phyloP scores from a whole-genome alignment of 2,797 vertebrate genomes.

The Premnoplex brunnescens region DNA sequence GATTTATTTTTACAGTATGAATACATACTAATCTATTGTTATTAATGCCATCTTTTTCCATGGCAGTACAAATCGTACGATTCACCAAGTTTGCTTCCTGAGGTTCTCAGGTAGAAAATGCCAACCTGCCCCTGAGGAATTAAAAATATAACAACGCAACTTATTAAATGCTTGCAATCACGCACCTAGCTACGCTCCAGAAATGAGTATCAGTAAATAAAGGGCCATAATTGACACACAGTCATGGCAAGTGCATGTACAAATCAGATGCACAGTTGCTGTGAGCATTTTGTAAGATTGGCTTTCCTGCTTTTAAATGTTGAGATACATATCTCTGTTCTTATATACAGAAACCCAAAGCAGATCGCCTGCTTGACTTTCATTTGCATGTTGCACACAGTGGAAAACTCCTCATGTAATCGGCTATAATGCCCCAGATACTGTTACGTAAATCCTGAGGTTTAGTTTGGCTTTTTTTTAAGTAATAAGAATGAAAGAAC shows the following conservation, averaged over 20 bases:
- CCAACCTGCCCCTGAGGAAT: background rate
- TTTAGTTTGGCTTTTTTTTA: background rate
- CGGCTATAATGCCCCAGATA: background rate
- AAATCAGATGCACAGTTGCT: background rate
- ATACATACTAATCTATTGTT: background rate
- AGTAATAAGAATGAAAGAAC: background rate
- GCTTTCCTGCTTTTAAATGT: background rate
- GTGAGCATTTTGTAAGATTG: background rate
- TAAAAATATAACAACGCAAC: background rate
- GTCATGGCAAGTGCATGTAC: rapidly evolving
- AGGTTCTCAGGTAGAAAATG: background rate
- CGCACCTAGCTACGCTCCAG: background rate
- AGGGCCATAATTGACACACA: background rate
- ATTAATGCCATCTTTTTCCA: background rate
- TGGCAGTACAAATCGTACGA: background rate
- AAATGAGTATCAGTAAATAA: background rate
- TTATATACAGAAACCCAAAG: background rate
- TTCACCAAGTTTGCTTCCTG: background rate
- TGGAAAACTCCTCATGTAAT: background rate
- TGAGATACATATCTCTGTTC: background rate
- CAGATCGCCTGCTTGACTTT: background rate
- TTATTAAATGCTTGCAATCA: background rate
- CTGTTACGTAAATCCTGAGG: background rate
- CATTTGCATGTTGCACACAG: background rate
- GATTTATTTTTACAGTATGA: background rate